Evolutionary conservation across 53 echinoderm and acorn worm species (phyloP), one percentile per base, ranked within the genome.

Genomic region (Temnopleurus reevesii): DNA sequence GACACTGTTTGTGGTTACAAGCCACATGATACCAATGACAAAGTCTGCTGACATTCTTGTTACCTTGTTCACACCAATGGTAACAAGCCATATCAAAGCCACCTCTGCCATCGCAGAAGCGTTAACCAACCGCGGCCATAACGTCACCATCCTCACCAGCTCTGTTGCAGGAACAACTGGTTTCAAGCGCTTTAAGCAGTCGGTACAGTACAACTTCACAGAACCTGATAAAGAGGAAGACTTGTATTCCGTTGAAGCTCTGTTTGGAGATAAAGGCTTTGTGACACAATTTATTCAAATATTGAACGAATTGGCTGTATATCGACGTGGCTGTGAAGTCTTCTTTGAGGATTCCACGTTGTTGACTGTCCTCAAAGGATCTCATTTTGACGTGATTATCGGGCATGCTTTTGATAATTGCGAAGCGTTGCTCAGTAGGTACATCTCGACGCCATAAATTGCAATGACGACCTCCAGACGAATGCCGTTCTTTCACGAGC

Each of bases 111-210:
- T 85, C 4, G 46, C 33, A 23, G 58, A 29, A 18, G 76, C 88
- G 18, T 45, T 87, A 21, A 31, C 35, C 1, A 31, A 38, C 28
- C 29, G 45, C n/a, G 76, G 88, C 35, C 88, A 87, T 19, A 30
- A 66, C 26, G 76, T 87, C 18, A 87, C 88, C 33, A 31, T 87
- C 35, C 71, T 87, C 18, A 87, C 66, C 33, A 49, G 88, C 54
- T 18, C 54, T 7, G 23, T 2, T 4, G 35, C 7, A 5, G 88
- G 76, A 8, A 66, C 66, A 10, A 65, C 47, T 8, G 88, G 88
- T 6, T 87, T 87, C 55, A 12, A 29, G 21, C 5, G 8, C 13
- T 87, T 49, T 24, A 27, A 27, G 27, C 18, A 18, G 83, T 33
- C 53, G 8, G 51, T 83, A 19, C 83, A 83, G 4, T 83, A 55